Evolutionary conservation across 2,797 vertebrate genomes (phyloP).

Genomic region (Tapera naevia): DNA sequence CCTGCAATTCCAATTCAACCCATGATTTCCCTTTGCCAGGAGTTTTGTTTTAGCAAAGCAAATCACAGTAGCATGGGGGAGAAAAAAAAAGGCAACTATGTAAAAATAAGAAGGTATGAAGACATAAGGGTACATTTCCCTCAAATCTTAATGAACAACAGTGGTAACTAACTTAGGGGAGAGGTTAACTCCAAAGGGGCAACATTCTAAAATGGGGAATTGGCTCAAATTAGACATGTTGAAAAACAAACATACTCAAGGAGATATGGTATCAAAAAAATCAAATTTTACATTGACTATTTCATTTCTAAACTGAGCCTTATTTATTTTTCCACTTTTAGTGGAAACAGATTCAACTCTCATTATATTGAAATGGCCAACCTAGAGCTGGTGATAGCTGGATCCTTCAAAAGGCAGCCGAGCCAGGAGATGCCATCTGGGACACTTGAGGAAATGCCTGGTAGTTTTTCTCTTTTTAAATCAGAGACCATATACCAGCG

Average conservation of each 20-base stretch:
- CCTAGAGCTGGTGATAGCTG: not conserved
- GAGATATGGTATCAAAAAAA: conserved; percentile 13
- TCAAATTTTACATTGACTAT: conserved; percentile 13
- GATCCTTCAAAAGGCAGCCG: conserved; percentile 1
- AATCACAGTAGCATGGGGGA: not conserved
- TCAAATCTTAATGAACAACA: not conserved
- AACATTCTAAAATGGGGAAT: not conserved
- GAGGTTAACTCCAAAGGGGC: not conserved
- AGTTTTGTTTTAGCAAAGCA: conserved; percentile 4
- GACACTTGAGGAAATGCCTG: not conserved
- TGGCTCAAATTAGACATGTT: conserved; percentile 18
- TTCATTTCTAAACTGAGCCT: not conserved
- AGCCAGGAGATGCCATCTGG: not conserved
- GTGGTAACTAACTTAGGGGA: not conserved
- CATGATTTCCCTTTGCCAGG: not conserved
- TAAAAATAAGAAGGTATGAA: not conserved
- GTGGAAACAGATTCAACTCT: conserved; percentile 25
- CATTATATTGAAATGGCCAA: not conserved
- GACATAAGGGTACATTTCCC: not conserved
- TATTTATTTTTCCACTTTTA: conserved; percentile 47
- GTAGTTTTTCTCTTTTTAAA: not conserved
- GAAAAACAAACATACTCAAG: conserved; percentile 17
- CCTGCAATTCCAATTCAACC: not conserved
- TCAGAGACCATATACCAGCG: not conserved
- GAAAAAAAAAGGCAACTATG: not conserved